Base-by-base conservation (phyloP, 2,888 invertebrate species). In the Hyppa rectilinea region DNA sequence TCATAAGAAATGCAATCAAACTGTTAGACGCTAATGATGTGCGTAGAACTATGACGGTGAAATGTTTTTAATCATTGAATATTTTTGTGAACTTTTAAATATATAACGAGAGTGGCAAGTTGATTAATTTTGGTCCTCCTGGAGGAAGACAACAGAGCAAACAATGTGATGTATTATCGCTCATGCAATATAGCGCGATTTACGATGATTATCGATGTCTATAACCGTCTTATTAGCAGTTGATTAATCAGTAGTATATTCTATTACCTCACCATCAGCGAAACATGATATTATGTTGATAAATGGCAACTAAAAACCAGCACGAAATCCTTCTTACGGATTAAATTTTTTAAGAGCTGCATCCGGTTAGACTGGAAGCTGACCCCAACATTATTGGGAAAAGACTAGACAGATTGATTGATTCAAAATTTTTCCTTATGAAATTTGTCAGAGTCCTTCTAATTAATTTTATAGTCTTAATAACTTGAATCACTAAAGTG, bases 1-100 rank as follows among this genome's bases (percentile, higher is more conserved):
- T 68, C 58, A 17, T 45, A 56, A 50, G 29, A 52, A 56, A 56
- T 64, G 52, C 81, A 59, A 40, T 58, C 6, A 45, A 26, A 52
- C 10, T 26, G 50, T 60, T 43, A 20, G 26, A 20, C 34, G 31
- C 7, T 56, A 29, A 17, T 40, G 14, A 29, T 38, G 43, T 52
- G 10, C 14, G 3, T 9, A 31, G 23, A 38, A 14, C 14, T 17
- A 29, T 49, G 29, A 36, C 1, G 17, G 1, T 23, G 26, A 17
- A n/a, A 43, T 4, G 20, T 38, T 4, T 47, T 47, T 14, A 31
- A 36, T n/a, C 2, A 34, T 52, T 26, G 0, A 12, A 26, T n/a
- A 40, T 36, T 47, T 26, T 43, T 20, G 10, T 20, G 1, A 14
- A 17, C 20, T 49, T 12, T 26, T 14, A 23, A 47, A 17, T 31